These are phyloP conservation scores for Apus apus DNA, from an alignment of 2,113 vertebrate species.

Conservation along the genomic window DNA sequence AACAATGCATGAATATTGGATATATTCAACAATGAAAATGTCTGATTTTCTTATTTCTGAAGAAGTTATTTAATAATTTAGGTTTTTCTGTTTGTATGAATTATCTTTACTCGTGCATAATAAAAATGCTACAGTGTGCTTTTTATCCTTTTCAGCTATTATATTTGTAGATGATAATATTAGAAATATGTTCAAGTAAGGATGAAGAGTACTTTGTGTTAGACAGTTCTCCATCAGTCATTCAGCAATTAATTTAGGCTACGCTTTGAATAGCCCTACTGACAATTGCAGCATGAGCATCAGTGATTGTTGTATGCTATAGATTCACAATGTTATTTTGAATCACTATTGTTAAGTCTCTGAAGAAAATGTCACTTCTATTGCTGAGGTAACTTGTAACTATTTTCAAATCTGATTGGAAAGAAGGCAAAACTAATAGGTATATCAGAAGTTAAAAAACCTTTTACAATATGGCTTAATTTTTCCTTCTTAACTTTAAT, in stretches of 20 bases:
- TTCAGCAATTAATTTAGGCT: constrained; percentile 4
- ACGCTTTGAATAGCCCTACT: constrained; percentile 2
- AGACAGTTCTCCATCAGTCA: neutral
- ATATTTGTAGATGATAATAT: neutral
- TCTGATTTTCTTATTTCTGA: neutral
- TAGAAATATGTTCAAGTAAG: neutral
- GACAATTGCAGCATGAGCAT: constrained; percentile 15
- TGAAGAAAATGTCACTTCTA: constrained; percentile 11
- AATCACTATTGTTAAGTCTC: neutral
- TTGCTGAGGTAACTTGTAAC: constrained; percentile 25
- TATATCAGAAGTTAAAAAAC: neutral
- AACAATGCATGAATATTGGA: neutral
- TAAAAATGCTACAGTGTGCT: neutral
- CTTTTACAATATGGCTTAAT: neutral
- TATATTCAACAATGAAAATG: neutral
- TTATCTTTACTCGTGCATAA: neutral
- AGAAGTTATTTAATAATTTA: neutral
- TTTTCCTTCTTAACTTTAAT: neutral
- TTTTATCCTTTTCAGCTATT: neutral
- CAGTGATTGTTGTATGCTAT: constrained; percentile 4
- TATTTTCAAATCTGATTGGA: constrained; percentile 3
- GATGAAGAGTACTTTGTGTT: neutral
- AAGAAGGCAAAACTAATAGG: neutral
- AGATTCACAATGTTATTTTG: constrained; percentile 1
- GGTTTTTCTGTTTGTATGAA: neutral